Evolutionary conservation across 2,797 vertebrate genomes (phyloP).

Genomic region (Muscicapa comitata): DNA sequence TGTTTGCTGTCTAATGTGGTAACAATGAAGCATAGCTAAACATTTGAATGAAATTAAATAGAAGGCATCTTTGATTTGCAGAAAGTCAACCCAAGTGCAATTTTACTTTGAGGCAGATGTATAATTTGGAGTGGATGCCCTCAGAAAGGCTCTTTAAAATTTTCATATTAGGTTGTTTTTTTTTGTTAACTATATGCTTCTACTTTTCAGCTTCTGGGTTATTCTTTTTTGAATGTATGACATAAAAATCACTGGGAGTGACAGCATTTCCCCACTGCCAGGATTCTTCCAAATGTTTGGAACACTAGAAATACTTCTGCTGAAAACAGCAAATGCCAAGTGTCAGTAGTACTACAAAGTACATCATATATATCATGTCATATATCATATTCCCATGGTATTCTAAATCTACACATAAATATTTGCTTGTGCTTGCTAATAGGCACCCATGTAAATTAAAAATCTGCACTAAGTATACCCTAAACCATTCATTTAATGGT

Average conservation of each 20-base stretch:
- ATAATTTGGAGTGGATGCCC: background rate
- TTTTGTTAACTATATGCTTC: background rate
- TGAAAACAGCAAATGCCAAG: background rate
- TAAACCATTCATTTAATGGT: background rate
- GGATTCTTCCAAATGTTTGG: background rate
- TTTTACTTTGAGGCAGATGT: background rate
- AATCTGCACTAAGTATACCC: background rate
- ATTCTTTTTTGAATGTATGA: background rate
- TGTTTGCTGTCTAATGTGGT: conserved; percentile 49
- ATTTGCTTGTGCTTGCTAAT: background rate
- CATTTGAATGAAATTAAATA: conserved; percentile 40
- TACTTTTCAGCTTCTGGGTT: background rate
- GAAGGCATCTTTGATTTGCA: conserved; percentile 15
- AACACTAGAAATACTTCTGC: background rate
- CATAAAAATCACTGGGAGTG: background rate
- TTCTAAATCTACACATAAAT: background rate
- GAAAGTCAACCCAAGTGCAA: conserved; percentile 42
- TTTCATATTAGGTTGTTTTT: background rate
- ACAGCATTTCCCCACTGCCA: background rate
- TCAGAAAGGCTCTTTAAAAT: background rate
- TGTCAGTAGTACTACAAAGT: background rate
- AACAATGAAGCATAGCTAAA: conserved; percentile 35
- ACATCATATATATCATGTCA: background rate
- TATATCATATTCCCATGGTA: background rate
- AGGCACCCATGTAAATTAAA: background rate